These are phyloP conservation scores for Tachycineta bicolor DNA, from an alignment of 2,113 vertebrate genomes.

Conservation along the genomic window DNA sequence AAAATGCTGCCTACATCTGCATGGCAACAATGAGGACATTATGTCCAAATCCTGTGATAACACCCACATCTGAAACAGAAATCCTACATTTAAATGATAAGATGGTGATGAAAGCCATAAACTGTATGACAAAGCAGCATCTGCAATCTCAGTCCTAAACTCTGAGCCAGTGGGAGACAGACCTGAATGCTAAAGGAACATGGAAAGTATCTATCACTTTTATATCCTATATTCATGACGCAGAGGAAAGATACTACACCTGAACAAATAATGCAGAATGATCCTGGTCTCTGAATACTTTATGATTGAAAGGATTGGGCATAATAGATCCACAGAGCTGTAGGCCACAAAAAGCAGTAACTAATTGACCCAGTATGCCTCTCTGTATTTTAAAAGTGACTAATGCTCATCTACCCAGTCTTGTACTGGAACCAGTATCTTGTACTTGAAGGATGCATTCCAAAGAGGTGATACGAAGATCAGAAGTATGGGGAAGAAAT, in stretches of 20 bases:
- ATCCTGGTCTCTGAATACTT: not conserved
- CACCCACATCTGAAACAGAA: not conserved
- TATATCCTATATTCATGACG: not conserved
- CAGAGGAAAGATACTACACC: not conserved
- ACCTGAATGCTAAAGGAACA: not conserved
- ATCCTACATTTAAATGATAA: not conserved
- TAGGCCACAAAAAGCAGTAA: not conserved
- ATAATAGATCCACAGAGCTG: not conserved
- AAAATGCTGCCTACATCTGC: not conserved
- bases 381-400: not conserved
- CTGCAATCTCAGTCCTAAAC: not conserved
- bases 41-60: constrained; percentile 1
- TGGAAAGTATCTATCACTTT: not conserved
- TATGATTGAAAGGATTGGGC: not conserved
- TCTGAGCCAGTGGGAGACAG: not conserved
- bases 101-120: not conserved
- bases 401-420: not conserved
- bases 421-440: not conserved
- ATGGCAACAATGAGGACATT: not conserved
- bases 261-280: constrained; percentile 1
- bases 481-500: not conserved
- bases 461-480: not conserved
- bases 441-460: not conserved
- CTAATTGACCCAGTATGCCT: not conserved
- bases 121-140: not conserved